Evolutionary conservation across 2,888 invertebrate genomes (phyloP).

Genomic region (Chymomyza fuscimana): DNA sequence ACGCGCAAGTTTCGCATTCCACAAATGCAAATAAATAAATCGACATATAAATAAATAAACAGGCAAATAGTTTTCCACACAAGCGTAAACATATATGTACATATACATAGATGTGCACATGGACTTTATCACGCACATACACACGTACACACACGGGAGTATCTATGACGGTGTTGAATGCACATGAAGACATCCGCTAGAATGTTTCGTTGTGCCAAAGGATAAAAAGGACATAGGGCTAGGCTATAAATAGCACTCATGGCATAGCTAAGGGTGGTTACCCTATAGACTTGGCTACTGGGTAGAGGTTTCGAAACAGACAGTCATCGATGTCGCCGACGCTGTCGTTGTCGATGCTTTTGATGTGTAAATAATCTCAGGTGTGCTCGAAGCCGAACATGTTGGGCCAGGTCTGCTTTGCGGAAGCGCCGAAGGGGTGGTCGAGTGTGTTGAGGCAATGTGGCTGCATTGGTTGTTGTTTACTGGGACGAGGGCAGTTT

Average conservation of each 20-base stretch:
- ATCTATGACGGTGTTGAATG: not conserved
- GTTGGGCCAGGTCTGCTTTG: not conserved
- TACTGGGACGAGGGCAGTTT: too few relatives aligned
- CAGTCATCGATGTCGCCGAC: not conserved
- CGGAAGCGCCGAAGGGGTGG: not conserved
- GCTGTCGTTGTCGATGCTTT: not conserved
- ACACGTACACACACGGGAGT: not conserved
- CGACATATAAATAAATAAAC: slow-evolving; percentile 5
- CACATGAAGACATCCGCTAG: not conserved
- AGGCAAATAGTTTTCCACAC: not conserved
- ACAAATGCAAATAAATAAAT: slow-evolving; percentile 11
- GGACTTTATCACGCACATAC: slow-evolving; percentile 17
- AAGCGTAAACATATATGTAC: not conserved
- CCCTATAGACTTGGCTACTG: too few relatives aligned
- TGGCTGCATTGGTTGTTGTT: too few relatives aligned
- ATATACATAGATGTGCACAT: not conserved
- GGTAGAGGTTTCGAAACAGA: not conserved
- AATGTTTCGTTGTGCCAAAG: not conserved
- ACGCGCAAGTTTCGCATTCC: not conserved
- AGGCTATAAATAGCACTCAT: not conserved
- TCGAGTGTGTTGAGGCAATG: not conserved
- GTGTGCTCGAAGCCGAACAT: not conserved
- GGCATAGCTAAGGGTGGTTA: not conserved
- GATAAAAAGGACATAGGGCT: not conserved
- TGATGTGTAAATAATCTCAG: slow-evolving; percentile 14